A percentile compares a stretch with the other conserved stretches of the same genome.
Conservation (phyloP, 2,113 vertebrate species). For the Ictalurus furcatus region DNA sequence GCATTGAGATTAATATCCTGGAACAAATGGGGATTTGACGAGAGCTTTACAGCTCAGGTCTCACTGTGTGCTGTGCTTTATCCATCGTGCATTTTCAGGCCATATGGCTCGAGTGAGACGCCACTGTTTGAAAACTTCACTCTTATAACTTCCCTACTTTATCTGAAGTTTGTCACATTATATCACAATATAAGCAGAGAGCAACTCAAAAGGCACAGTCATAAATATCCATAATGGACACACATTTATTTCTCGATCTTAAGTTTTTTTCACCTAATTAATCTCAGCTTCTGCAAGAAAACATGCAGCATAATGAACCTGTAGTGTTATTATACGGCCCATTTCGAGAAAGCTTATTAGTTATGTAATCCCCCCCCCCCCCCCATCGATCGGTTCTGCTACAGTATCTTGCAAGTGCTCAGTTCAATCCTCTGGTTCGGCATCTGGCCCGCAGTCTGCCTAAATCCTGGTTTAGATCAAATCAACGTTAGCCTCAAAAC, state of each 20-base stretch:
- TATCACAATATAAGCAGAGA: background rate
- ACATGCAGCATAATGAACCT: background rate
- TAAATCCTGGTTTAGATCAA: background rate
- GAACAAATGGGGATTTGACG: conserved; percentile 54
- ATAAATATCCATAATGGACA: background rate
- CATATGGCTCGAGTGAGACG: background rate
- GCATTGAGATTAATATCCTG: conserved; percentile 44
- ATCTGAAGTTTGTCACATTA: background rate
- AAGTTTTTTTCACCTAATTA: background rate
- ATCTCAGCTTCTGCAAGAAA: background rate
- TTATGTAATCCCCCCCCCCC: background rate
- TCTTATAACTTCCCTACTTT: background rate
- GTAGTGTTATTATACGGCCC: too few species aligned
- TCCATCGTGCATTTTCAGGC: conserved; percentile 7
- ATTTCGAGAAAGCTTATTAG: background rate
- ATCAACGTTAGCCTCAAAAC: background rate
- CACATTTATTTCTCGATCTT: background rate
- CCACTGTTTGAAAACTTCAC: conserved; percentile 5
- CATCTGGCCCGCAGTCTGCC: background rate
- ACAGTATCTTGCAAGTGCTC: background rate
- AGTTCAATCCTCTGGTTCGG: background rate
- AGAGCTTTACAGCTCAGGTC: conserved; percentile 40
- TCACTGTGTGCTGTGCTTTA: conserved; percentile 31
- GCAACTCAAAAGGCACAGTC: background rate
- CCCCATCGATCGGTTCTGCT: background rate